phyloP scores from a whole-genome alignment of 2,888 invertebrate genomes.

The Lacanobia oleracea region DNA sequence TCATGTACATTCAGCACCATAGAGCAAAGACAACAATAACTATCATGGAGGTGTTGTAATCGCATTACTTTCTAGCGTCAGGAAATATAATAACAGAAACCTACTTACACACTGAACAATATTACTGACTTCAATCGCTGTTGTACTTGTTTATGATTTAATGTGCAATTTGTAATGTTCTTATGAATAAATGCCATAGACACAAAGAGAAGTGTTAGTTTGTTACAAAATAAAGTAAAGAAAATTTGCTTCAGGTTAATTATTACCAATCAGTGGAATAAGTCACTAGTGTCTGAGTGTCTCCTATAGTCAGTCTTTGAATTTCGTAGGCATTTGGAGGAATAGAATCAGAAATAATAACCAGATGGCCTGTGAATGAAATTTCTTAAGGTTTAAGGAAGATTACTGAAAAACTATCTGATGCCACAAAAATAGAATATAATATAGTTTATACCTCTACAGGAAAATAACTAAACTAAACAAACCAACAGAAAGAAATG shows the following conservation, averaged over 20 bases:
- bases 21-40: slow-evolving; percentile 34
- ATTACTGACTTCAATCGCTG: slow-evolving; percentile 34
- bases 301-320: background rate
- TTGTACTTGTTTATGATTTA: slow-evolving; percentile 40
- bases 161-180: slow-evolving; percentile 52
- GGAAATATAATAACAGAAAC: slow-evolving; percentile 55
- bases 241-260: slow-evolving; percentile 27
- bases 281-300: slow-evolving; percentile 32
- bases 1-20: slow-evolving; percentile 9
- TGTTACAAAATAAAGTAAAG: slow-evolving; percentile 40
- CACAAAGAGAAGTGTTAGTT: slow-evolving; percentile 50
- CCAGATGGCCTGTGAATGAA: background rate
- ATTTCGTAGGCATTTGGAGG: background rate
- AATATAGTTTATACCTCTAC: background rate
- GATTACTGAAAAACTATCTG: background rate
- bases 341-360: background rate
- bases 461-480: slow-evolving; percentile 13
- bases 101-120: slow-evolving; percentile 50
- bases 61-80: slow-evolving; percentile 50
- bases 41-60: slow-evolving; percentile 41
- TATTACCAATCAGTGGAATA: slow-evolving; percentile 10
- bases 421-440: background rate
- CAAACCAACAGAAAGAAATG: slow-evolving; percentile 28
- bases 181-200: slow-evolving; percentile 46
- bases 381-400: background rate